Evolutionary conservation across 2,113 vertebrate species (phyloP).

Genomic region (Patagioenas fasciata): DNA sequence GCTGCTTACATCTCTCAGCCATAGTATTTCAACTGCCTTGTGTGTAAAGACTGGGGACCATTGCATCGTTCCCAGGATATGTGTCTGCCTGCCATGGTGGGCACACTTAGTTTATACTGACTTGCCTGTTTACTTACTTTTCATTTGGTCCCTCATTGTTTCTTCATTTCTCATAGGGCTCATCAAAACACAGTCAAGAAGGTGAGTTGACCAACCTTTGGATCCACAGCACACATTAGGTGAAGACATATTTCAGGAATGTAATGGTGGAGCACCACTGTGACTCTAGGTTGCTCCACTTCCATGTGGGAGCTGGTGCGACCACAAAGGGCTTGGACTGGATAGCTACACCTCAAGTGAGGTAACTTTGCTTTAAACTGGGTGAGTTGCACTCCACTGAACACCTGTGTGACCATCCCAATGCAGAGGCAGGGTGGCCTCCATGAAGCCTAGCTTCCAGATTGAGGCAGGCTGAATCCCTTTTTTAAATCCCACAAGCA

Average conservation of each 20-base stretch:
- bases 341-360: not conserved
- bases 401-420: not conserved
- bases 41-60: not conserved
- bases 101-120: not conserved
- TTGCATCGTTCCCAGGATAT: not conserved
- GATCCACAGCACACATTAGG: rapidly evolving
- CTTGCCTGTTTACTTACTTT: not conserved
- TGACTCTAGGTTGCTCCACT: not conserved
- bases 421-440: not conserved
- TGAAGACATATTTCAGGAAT: not conserved
- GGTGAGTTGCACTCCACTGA: not conserved
- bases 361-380: not conserved
- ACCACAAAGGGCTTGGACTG: not conserved
- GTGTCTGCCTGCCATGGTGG: not conserved
- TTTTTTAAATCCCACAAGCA: not conserved
- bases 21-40: not conserved
- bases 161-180: not conserved
- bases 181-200: not conserved
- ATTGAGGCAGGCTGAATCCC: not conserved
- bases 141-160: not conserved
- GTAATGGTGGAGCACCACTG: not conserved
- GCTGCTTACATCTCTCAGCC: not conserved
- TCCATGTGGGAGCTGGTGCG: not conserved
- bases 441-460: not conserved
- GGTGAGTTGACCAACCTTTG: not conserved